Percentiles rank a stretch among this genome's conserved stretches.
Evolutionary conservation across 2,888 invertebrate species (phyloP).

Genomic region (Aporophyla nigra): DNA sequence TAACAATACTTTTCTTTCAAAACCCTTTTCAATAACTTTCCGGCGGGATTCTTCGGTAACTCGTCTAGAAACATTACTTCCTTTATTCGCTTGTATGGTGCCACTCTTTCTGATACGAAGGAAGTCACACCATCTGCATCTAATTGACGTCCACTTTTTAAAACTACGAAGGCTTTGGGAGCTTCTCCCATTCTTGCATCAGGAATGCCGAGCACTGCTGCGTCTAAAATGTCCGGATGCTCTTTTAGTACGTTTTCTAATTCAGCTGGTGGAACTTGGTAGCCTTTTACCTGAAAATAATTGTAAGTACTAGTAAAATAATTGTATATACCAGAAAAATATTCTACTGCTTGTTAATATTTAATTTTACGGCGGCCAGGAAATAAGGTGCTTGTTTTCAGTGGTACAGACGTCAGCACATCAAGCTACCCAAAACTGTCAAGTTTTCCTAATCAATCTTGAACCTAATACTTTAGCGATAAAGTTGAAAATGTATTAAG

Average conservation of each 20-base stretch:
- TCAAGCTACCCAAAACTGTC: no score
- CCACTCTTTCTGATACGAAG: constrained; percentile 92
- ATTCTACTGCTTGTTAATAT: no score
- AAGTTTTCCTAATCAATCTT: no score
- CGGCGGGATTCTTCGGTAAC: constrained; percentile 94
- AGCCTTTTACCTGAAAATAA: constrained; percentile 92
- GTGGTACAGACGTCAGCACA: no score
- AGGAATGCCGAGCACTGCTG: constrained; percentile 95
- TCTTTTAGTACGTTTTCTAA: constrained; percentile 93
- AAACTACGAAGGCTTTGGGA: constrained; percentile 94
- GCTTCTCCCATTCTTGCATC: constrained; percentile 93
- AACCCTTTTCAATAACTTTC: constrained; percentile 93
- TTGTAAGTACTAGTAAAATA: not conserved
- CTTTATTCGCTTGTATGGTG: constrained; percentile 93
- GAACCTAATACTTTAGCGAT: no score
- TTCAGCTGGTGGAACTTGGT: constrained; percentile 97
- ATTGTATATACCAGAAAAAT: no score
- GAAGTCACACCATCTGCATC: constrained; percentile 90
- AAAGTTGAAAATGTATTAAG: no score
- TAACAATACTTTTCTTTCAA: constrained; percentile 83
- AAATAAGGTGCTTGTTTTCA: no score
- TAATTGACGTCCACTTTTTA: constrained; percentile 84
- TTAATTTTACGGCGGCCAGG: no score
- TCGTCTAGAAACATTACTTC: constrained; percentile 92
- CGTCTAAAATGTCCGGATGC: constrained; percentile 94